Conservation (phyloP, 35 echinoderm and acorn worm genomes). For the Lytechinus pictus region DNA sequence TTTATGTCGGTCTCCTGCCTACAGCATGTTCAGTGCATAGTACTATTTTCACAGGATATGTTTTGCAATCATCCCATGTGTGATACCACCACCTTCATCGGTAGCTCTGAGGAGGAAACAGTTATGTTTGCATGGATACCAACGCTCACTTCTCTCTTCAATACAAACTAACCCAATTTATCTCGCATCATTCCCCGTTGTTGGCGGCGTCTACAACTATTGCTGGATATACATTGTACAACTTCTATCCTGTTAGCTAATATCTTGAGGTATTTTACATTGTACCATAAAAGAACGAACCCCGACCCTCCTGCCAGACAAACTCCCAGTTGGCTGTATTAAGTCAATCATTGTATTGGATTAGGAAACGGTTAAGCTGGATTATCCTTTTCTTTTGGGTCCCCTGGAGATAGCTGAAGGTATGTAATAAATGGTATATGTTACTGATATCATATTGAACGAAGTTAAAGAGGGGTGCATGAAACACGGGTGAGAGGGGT, state of each 20-base stretch:
- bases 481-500: neutral
- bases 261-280: neutral
- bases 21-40: too few species aligned
- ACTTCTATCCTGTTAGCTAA: neutral
- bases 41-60: too few species aligned
- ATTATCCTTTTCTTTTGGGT: neutral
- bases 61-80: neutral
- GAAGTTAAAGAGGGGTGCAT: neutral
- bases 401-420: neutral
- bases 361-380: neutral
- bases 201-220: neutral
- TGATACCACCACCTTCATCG: too few species aligned
- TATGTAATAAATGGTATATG: neutral
- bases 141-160: neutral
- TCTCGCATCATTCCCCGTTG: neutral
- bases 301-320: neutral
- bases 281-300: neutral
- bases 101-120: neutral
- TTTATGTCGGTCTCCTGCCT: too few species aligned
- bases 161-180: neutral
- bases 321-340: neutral
- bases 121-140: neutral
- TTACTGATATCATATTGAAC: neutral
- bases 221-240: neutral
- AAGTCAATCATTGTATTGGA: constrained; percentile 19